phyloP scores from a whole-genome alignment of 1,140 invertebrate species.

The Drosophila parabipectinata region DNA sequence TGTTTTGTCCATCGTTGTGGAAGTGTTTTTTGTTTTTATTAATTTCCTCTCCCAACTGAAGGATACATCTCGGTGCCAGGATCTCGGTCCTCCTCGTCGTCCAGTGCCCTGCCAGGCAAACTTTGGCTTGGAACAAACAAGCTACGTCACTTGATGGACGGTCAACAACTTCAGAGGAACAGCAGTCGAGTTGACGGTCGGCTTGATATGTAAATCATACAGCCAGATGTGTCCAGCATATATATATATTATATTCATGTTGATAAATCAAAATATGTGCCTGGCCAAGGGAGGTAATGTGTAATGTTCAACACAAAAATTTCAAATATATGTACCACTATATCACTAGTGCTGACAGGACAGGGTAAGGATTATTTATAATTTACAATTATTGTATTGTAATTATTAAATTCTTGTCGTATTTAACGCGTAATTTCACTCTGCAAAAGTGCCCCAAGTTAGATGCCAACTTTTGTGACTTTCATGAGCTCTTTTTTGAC shows the following conservation, averaged over 20 bases:
- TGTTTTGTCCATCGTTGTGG: constrained; percentile 24
- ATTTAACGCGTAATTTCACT: neutral
- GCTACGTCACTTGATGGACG: constrained; percentile 66
- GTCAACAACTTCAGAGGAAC: constrained; percentile 62
- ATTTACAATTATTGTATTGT: too few species aligned
- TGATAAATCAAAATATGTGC: constrained; percentile 45
- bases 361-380: neutral
- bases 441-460: neutral
- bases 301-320: constrained; percentile 24
- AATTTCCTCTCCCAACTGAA: constrained; percentile 60
- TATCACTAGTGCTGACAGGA: constrained; percentile 7
- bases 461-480: constrained; percentile 1
- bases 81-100: neutral
- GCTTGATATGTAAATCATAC: constrained; percentile 67
- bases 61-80: constrained; percentile 22
- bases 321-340: constrained; percentile 31
- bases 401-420: too few species aligned
- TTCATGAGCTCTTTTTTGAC: neutral
- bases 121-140: constrained; percentile 73
- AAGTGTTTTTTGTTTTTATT: constrained; percentile 65
- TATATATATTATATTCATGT: constrained; percentile 19
- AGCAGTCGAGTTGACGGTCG: constrained; percentile 49
- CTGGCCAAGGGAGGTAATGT: neutral
- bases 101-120: constrained; percentile 34
- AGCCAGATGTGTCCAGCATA: constrained; percentile 51